A percentile compares a stretch with the other conserved stretches of the same genome.
Conservation (phyloP, 2,888 invertebrate species). For the Diplazon laetatorius region DNA sequence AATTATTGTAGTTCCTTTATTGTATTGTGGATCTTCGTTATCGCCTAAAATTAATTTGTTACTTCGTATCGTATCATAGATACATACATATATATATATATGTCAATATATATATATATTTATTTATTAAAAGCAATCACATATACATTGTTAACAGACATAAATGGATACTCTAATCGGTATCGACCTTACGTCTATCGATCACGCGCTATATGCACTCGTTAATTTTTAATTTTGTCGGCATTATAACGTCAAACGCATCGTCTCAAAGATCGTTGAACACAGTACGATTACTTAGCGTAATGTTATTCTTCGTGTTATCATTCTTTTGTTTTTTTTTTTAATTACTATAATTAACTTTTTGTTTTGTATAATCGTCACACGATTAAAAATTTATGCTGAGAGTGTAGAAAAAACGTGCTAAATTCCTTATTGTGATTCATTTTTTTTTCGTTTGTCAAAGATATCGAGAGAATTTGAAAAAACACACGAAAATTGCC, state of each 20-base stretch:
- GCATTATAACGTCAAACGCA: conserved; percentile 31
- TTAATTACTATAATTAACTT: neutral
- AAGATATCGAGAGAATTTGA: conserved; percentile 40
- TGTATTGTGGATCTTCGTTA: neutral
- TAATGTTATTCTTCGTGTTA: conserved; percentile 25
- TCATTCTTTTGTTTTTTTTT: no score
- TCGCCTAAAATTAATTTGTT: conserved; percentile 1
- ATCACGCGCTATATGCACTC: conserved; percentile 67
- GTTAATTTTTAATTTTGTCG: conserved; percentile 10
- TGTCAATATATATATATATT: conserved; percentile 62
- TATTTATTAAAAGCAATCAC: conserved; percentile 80
- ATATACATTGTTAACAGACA: conserved; percentile 79
- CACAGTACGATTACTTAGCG: conserved; percentile 48
- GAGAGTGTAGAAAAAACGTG: conserved; percentile 45
- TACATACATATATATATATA: neutral
- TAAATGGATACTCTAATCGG: conserved; percentile 73
- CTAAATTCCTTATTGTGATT: neutral
- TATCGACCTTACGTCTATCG: conserved; percentile 66
- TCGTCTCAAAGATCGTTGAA: conserved; percentile 42
- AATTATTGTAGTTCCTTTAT: neutral
- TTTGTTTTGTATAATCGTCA: conserved; percentile 9
- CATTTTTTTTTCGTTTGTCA: neutral
- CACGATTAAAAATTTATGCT: conserved; percentile 26
- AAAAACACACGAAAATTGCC: conserved; percentile 18
- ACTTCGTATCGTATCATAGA: conserved; percentile 19